Percentiles rank a stretch among this genome's conserved stretches.
phyloP scores from a whole-genome alignment of 2,797 vertebrate species.

The Acomys russatus region DNA sequence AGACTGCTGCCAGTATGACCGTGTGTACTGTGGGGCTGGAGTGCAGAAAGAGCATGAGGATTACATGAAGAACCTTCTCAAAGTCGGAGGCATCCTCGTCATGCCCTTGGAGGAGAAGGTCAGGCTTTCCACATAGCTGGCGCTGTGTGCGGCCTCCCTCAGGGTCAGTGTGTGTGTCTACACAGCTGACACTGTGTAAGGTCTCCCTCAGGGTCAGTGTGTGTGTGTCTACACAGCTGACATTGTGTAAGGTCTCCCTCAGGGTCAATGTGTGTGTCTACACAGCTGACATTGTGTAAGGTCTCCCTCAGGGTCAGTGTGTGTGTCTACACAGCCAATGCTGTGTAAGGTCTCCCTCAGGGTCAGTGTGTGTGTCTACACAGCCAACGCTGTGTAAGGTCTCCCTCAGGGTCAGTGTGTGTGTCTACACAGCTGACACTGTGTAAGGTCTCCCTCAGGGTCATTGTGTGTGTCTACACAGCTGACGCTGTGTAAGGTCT shows the following conservation, averaged over 20 bases:
- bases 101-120: slow-evolving; percentile 99
- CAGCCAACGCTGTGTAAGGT: no score
- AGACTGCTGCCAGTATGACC: slow-evolving; percentile 95
- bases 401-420: no score
- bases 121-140: not conserved
- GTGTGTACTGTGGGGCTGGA: slow-evolving; percentile 98
- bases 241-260: no score
- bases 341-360: not conserved
- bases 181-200: no score
- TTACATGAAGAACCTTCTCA: slow-evolving; percentile 97
- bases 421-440: no score
- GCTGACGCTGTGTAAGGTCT: not conserved
- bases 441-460: no score
- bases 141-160: not conserved
- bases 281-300: no score
- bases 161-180: not conserved
- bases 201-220: no score
- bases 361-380: no score
- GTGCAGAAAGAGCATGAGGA: slow-evolving; percentile 97
- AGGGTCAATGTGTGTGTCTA: not conserved
- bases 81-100: slow-evolving; percentile 97
- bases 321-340: not conserved
- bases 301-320: not conserved
- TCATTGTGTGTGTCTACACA: not conserved
- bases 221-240: no score